Conservation (phyloP, 2,888 invertebrate species). For the Anoncus sp. region DNA sequence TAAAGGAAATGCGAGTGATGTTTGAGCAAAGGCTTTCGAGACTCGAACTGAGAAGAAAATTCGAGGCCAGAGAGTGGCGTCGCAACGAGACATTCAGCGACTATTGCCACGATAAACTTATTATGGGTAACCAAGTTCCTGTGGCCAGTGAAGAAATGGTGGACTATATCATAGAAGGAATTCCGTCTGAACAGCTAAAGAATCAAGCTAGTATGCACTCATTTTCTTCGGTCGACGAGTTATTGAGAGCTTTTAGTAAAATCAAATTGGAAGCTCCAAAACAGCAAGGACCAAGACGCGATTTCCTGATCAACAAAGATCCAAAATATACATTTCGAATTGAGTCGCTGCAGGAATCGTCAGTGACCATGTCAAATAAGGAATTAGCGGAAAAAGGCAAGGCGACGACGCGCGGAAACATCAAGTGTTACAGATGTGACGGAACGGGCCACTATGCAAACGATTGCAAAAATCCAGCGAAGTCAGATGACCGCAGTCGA, state of each 20-base stretch:
- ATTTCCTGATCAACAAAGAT: conserved; percentile 25
- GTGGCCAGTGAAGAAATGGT: conserved; percentile 52
- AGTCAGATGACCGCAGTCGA: neutral
- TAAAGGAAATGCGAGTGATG: conserved; percentile 54
- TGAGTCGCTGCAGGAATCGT: neutral
- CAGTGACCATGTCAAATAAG: neutral
- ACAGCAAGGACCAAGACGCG: conserved; percentile 7
- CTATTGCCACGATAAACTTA: conserved; percentile 61
- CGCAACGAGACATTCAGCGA: conserved; percentile 53
- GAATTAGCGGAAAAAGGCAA: conserved; percentile 16
- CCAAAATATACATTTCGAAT: conserved; percentile 1
- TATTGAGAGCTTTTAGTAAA: conserved; percentile 48
- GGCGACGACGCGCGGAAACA: conserved; percentile 16
- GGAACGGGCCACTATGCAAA: conserved; percentile 36
- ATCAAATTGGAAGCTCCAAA: conserved; percentile 18
- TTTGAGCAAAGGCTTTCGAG: conserved; percentile 47
- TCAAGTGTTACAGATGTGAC: conserved; percentile 46
- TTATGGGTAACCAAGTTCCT: conserved; percentile 55
- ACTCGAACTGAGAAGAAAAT: conserved; percentile 50
- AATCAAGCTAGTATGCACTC: conserved; percentile 55
- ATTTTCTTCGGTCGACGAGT: conserved; percentile 27
- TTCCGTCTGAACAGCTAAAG: conserved; percentile 47
- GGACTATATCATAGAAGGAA: conserved; percentile 62
- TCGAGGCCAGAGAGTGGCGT: conserved; percentile 58
- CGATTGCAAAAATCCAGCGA: conserved; percentile 23